phyloP scores from a whole-genome alignment of 1,140 invertebrate genomes.

The Pseudobourletiella spinata region DNA sequence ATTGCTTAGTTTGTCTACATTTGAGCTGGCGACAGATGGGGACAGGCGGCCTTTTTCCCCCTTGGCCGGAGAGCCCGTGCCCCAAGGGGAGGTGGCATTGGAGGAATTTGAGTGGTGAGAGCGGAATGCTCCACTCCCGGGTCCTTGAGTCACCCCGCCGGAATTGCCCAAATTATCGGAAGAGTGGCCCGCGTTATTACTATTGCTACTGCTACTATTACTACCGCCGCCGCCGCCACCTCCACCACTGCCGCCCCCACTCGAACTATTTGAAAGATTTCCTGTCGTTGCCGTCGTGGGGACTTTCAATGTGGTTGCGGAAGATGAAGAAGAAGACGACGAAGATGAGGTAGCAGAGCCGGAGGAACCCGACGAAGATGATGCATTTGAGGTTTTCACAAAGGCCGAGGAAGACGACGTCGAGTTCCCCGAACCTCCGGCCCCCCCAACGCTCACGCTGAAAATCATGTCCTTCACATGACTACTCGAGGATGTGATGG shows the following conservation, averaged over 20 bases:
- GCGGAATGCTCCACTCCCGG: not conserved
- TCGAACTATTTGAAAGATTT: constrained; percentile 2
- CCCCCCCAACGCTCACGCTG: not conserved
- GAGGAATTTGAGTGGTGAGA: constrained; percentile 3
- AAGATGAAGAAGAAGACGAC: no score
- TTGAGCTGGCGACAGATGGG: constrained; percentile 11
- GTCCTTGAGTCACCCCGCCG: not conserved
- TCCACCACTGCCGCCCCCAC: constrained; percentile 3
- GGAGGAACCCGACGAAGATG: constrained; percentile 14
- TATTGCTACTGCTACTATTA: no score
- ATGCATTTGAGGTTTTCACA: constrained; percentile 19
- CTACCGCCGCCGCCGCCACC: no score
- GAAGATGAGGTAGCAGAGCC: constrained; percentile 8
- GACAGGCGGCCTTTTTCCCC: constrained; percentile 18
- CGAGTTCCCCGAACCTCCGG: not conserved
- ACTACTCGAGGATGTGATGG: not conserved
- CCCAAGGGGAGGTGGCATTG: constrained; percentile 20
- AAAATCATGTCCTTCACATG: constrained; percentile 11
- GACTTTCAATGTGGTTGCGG: no score
- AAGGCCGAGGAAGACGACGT: constrained; percentile 20
- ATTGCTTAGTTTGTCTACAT: not conserved
- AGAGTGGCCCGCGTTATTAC: constrained; percentile 23
- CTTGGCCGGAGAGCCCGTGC: constrained; percentile 15
- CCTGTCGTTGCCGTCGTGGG: constrained; percentile 14
- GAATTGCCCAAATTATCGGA: constrained; percentile 1